Base-by-base conservation (phyloP, 2,888 invertebrate genomes). In the Sylvicola cinctus region DNA sequence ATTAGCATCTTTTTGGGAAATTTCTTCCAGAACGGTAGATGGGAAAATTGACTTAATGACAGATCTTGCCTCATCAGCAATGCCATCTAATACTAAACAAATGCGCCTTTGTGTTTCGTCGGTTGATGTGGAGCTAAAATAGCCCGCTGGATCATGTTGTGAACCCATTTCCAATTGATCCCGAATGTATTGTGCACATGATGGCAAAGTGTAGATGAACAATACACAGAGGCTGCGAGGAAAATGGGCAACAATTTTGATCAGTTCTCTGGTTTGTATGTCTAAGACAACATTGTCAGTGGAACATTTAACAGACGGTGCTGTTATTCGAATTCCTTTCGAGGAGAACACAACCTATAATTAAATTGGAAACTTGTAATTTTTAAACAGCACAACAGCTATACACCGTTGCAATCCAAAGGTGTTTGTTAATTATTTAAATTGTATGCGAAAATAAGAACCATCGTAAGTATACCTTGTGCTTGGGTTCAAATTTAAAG, bases 211-310 rank as follows among this genome's bases (percentile, higher is more conserved):
- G 47, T 81, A 81, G 44, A 87, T 64, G 55, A 87, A 85, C 42
- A 90, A 59, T 2, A 85, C 75, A 5, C 81, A 79, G 52, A 80
- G 60, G 2, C 65, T 58, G 54, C 73, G 76, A 3, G 75, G 74
- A 59, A 83, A 80, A 60, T 81, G 77, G 31, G 73, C 73, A 44
- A 81, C 60, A 40, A 84, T 68, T 60, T 73, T 74, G 2, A 80
- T 68, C 33, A 85, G 70, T 50, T 77, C 74, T 39, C 63, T 63
- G 34, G 66, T 61, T 40, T 73, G 70, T 41, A 87, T 70, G 46
- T 70, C 68, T 13, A 87, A 53, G 2, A 68, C 66, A 33, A 69
- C 70, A 40, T 62, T 58, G 35, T 63, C 61, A 6, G 54, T 52
- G 37, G 64, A 61, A 53, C 67, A 64, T 17, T 44, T 47, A 6